Base-by-base conservation (phyloP, 1,140 invertebrate species). In the Acromyrmex echinatior region DNA sequence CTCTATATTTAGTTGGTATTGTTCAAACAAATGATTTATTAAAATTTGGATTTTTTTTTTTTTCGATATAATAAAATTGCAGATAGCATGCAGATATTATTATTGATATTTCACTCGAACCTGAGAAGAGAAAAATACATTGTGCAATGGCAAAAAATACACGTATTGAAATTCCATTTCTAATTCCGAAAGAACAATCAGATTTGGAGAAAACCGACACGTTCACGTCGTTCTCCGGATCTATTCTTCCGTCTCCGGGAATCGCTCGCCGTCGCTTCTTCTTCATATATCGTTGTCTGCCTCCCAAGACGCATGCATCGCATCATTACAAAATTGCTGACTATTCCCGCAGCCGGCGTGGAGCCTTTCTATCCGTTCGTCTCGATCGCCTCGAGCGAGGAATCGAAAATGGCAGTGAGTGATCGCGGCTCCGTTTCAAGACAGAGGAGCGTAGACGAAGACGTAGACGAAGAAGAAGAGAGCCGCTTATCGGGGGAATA, bases 321-420 rank as follows among this genome's bases (percentile, higher is more conserved):
- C 80, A 76, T 84, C 80, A 76, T 84, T 84, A 76, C 80, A 84
- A 76, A 84, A 76, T 84, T 84, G 80, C 80, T 84, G 80, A 84
- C 80, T 84, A 84, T 84, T 84, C 80, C 70, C 25, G 70, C 56
- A 84, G 70, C 70, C 70, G 80, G 56, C 68, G 25, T 28, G 62
- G 77, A 45, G 79, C 56, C 39, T 74, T 62, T 84, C 80, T 25
- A 76, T 60, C 56, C 80, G 80, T 74, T 65, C 56, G 70, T 76
- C 80, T 76, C 80, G 80, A 84, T 84, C 70, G 80, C 70, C 80
- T 21, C 39, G 70, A 51, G 80, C 80, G 80, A 62, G 80, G 80
- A 84, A 84, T 84, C 80, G 80, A 84, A 74, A 74, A 84, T 84
- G 80, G 80, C 80, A 84, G 80, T 76, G 80, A 84, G 80, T 68